Base-by-base conservation (phyloP, 2,888 invertebrate species). In the Erebia ligea region DNA sequence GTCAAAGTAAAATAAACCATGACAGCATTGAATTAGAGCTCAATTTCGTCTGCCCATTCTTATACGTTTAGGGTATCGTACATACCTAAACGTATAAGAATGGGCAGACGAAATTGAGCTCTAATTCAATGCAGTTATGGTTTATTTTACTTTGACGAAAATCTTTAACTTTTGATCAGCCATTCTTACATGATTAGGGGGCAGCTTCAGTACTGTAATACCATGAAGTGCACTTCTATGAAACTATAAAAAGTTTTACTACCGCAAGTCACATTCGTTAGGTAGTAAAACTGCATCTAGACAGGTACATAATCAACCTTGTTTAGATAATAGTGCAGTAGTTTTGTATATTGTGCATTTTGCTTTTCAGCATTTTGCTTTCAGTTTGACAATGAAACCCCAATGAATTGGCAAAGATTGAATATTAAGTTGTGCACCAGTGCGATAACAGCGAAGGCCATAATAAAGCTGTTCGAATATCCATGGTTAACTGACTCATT, bases 191-290 rank as follows among this genome's bases (percentile, higher is more conserved):
- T n/a, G n/a, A n/a, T n/a, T n/a, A n/a, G n/a, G n/a, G n/a, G n/a
- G n/a, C 10, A 21, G 13, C 21, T 56, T 56, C 21, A 56, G 17
- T 21, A 56, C 4, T 21, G 3, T 2, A 21, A 57, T 57, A 19
- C 13, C 21, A 21, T 21, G 11, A 21, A 56, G 21, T 56, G 9
- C 10, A 56, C 19, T 10, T 8, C 13, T 25, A 56, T 10, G 10
- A 21, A 57, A 57, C 15, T 57, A 57, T 57, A 25, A 57, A 57
- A 25, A 11, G 21, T 21, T 57, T 57, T 57, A 57, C 25, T 25
- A 25, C 56, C 15, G 10, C 21, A 25, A 25, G 25, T 57, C 13
- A 56, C 3, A 21, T 10, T 57, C 15, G 0, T 25, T 21, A 15
- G 25, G 15, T 21, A 25, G 1, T 57, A 13, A 57, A 57, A 19